Percentiles rank a stretch among this genome's conserved stretches.
Evolutionary conservation across 2,113 vertebrate genomes (phyloP).

Genomic region (Desmodus rotundus): DNA sequence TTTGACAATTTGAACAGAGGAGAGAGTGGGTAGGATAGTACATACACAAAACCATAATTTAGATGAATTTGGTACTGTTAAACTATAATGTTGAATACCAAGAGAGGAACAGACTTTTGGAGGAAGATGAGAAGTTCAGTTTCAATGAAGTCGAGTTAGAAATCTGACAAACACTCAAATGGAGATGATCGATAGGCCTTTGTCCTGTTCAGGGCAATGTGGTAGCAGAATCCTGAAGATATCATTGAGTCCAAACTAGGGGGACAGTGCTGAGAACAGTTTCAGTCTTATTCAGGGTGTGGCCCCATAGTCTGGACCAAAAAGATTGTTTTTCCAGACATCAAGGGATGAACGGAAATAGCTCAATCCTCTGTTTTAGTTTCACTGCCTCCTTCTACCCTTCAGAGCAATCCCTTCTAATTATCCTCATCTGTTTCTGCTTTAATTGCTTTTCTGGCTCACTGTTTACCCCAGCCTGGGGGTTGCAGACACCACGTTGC

Average conservation of each 20-base stretch:
- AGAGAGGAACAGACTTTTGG: neutral
- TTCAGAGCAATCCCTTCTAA: slow-evolving; percentile 62
- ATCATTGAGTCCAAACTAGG: neutral
- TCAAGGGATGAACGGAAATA: slow-evolving; percentile 70
- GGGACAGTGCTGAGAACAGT: neutral
- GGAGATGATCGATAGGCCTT: neutral
- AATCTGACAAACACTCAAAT: neutral
- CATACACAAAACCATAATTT: neutral
- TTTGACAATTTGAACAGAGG: neutral
- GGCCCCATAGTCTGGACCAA: slow-evolving; percentile 62
- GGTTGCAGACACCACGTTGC: neutral
- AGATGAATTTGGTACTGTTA: neutral
- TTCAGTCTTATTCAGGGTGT: slow-evolving; percentile 38
- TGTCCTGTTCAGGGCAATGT: neutral
- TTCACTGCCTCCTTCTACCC: slow-evolving; percentile 51
- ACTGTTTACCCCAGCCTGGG: slow-evolving; percentile 59
- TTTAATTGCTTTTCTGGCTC: slow-evolving; percentile 68
- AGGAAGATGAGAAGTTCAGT: neutral
- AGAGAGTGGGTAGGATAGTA: neutral
- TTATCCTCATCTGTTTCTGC: slow-evolving; percentile 76
- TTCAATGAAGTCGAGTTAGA: neutral
- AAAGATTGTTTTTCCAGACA: slow-evolving; percentile 69
- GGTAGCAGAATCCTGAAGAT: neutral
- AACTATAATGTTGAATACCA: neutral
- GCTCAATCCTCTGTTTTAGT: slow-evolving; percentile 63